Conservation (phyloP, 2,113 vertebrate species). For the Saguinus midas region DNA sequence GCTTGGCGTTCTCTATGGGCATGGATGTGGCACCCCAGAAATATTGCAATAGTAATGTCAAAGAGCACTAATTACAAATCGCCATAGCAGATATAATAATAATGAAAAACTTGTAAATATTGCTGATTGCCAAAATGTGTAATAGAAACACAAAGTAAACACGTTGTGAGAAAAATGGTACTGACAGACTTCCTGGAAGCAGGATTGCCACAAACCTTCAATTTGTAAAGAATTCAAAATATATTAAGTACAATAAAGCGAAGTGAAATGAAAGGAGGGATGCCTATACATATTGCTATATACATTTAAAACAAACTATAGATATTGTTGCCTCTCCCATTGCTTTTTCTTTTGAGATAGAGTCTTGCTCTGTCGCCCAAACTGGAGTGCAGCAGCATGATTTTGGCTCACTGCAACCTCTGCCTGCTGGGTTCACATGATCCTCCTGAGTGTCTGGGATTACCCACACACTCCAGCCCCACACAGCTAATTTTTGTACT, state of each 20-base stretch:
- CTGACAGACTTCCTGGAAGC: neutral
- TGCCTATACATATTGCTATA: neutral
- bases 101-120: neutral
- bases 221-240: neutral
- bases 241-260: neutral
- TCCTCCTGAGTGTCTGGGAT: no score
- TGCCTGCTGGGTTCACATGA: no score
- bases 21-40: neutral
- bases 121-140: neutral
- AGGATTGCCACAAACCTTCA: neutral
- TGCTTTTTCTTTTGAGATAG: no score
- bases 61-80: neutral
- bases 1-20: neutral
- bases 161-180: neutral
- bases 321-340: neutral
- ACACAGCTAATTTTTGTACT: no score
- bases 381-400: no score
- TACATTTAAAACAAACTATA: neutral
- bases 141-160: neutral
- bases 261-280: no score
- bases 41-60: neutral
- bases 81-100: neutral
- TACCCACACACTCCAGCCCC: no score
- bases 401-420: no score
- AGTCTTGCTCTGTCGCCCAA: no score